Evolutionary conservation across 2,797 vertebrate genomes (phyloP).

Genomic region (Anniella stebbinsi): DNA sequence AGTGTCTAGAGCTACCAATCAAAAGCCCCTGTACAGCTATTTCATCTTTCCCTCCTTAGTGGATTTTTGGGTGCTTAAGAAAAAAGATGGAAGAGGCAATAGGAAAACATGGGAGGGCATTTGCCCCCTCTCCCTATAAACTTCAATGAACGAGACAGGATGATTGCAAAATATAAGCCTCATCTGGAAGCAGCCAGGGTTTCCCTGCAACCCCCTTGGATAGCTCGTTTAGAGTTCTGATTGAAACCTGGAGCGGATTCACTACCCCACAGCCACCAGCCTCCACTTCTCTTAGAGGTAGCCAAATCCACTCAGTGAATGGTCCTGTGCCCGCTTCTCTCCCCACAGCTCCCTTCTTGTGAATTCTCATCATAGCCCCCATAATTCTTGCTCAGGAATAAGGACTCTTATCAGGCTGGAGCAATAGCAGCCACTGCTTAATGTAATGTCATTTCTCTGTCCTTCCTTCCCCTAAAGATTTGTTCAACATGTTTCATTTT

Average conservation of each 20-base stretch:
- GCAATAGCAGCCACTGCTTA: slow-evolving; percentile 54
- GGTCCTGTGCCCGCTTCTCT: not conserved
- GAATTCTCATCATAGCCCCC: slow-evolving; percentile 42
- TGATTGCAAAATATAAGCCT: not conserved
- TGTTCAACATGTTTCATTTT: slow-evolving; percentile 66
- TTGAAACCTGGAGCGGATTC: too few species aligned
- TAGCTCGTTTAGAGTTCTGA: too few species aligned
- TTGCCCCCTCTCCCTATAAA: not conserved
- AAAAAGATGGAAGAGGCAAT: not conserved
- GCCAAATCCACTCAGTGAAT: slow-evolving; percentile 2
- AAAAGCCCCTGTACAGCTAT: not conserved
- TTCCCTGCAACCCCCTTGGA: too few species aligned
- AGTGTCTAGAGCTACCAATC: not conserved
- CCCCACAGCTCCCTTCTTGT: not conserved
- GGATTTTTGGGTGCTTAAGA: not conserved
- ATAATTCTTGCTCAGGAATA: slow-evolving; percentile 64
- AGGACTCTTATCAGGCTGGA: slow-evolving; percentile 64
- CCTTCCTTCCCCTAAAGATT: slow-evolving; percentile 60
- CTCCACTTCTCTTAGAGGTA: not conserved
- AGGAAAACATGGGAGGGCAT: not conserved
- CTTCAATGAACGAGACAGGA: not conserved
- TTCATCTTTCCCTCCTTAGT: not conserved
- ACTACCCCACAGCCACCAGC: too few species aligned
- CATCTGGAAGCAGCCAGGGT: not conserved
- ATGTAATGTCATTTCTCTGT: slow-evolving; percentile 43